Evolutionary conservation across 2,797 vertebrate species (phyloP), one percentile per base, ranked within the genome.

Genomic region (Peromyscus aztecus): DNA sequence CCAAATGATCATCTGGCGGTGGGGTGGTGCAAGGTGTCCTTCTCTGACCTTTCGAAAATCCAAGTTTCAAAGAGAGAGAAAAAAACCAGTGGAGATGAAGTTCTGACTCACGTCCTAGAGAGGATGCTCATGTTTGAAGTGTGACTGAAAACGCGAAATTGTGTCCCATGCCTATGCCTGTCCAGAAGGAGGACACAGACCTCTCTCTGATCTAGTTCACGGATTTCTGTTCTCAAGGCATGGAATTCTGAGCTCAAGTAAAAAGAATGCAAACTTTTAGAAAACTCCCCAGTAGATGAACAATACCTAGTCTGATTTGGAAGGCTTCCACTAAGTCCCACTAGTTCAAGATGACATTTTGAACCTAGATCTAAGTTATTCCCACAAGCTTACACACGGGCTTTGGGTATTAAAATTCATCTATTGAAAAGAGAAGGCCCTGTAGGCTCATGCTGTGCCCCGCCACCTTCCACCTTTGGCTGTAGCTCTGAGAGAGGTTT

Each of bases 361-460:
- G 78, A 90, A 82, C 31, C 46, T 63, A 34, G 49, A 43, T 17
- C 49, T 49, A 43, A n/a, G 43, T 52, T 59, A 65, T 31, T 83
- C 65, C 65, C 49, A 3, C 34, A 34, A 17, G 17, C 55, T 80
- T 43, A 52, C 37, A 55, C 21, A 31, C 12, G 31, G 34, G 4
- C 75, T 49, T 52, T 16, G 8, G 73, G 14, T 77, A 81, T 92
- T 52, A 80, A 49, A 67, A 52, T 55, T 14, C 27, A 10, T 52
- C 46, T 67, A 27, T 63, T n/a, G 49, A 81, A 65, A 63, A 46
- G 9, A 75, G 37, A 40, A 69, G 37, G 24, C 10, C 88, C 21
- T 34, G 7, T 7, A 8, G 46, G 34, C 4, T 23, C 75, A 6
- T 0, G 0, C 29, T 4, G 5, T 12, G 46, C 59, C 90, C 3